phyloP scores from a whole-genome alignment of 2,888 invertebrate species.

The Pristionchus arcanus region DNA sequence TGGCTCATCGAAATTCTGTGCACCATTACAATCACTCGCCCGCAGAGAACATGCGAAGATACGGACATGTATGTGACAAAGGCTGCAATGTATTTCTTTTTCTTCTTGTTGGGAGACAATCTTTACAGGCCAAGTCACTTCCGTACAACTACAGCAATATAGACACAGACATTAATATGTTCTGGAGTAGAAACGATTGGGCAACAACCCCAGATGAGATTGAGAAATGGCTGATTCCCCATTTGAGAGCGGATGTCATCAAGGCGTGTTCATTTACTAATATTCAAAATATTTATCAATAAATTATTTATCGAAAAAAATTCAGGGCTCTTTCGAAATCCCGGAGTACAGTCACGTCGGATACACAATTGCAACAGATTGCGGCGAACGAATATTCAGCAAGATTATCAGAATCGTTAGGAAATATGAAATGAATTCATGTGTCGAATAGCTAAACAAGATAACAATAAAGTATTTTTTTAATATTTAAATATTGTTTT shows the following conservation, averaged over 20 bases:
- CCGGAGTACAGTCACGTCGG: background rate
- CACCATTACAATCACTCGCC: background rate
- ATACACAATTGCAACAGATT: background rate
- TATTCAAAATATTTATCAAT: background rate
- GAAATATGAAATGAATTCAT: background rate
- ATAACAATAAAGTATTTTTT: too few relatives aligned
- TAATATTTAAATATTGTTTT: too few relatives aligned
- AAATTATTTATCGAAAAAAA: too few relatives aligned
- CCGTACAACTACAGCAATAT: background rate
- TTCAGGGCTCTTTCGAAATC: background rate
- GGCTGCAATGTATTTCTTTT: background rate
- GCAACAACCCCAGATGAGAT: background rate
- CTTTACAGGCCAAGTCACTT: background rate
- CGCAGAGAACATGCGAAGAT: background rate
- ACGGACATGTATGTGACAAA: background rate
- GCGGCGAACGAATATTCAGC: background rate
- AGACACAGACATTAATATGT: background rate
- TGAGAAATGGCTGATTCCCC: background rate
- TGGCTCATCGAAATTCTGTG: background rate
- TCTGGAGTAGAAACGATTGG: constrained; percentile 11
- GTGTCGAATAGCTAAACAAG: background rate
- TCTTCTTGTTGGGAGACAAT: background rate
- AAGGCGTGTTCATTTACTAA: background rate
- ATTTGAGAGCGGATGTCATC: background rate
- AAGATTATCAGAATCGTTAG: background rate